Percentiles rank a stretch among this genome's conserved stretches.
Conservation (phyloP, 2,113 vertebrate genomes). For the Notechis scutatus region DNA sequence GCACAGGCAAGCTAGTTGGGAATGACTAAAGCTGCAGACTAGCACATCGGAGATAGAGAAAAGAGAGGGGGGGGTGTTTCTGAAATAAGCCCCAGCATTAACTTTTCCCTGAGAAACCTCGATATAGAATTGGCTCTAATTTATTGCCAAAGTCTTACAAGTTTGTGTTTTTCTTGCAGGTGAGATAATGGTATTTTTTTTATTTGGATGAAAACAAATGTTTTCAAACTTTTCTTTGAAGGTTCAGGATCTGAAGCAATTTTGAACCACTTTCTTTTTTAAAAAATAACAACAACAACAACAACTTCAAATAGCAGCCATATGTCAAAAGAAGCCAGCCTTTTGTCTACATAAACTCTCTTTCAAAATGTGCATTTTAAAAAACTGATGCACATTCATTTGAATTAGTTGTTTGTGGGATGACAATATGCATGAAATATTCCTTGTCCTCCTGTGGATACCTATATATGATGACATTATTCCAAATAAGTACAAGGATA, state of each 20-base stretch:
- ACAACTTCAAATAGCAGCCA: background rate
- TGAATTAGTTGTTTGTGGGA: background rate
- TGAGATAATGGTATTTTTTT: background rate
- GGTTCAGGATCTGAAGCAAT: background rate
- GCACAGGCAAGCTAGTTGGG: background rate
- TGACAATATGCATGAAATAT: background rate
- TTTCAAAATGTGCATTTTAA: background rate
- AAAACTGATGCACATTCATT: background rate
- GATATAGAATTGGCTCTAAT: background rate
- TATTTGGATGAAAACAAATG: background rate
- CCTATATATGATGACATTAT: background rate
- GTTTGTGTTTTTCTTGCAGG: background rate
- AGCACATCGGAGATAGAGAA: background rate
- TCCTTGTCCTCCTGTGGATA: background rate
- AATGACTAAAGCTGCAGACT: background rate
- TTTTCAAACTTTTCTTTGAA: background rate
- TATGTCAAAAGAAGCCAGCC: background rate
- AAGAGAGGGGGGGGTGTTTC: background rate
- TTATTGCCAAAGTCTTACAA: background rate
- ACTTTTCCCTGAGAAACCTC: background rate
- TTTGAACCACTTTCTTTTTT: background rate
- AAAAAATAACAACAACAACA: background rate
- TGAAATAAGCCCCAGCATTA: background rate
- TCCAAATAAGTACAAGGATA: background rate
- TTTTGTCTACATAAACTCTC: background rate